Evolutionary conservation across 2,797 vertebrate genomes (phyloP).

Genomic region (Geotrypetes seraphini): DNA sequence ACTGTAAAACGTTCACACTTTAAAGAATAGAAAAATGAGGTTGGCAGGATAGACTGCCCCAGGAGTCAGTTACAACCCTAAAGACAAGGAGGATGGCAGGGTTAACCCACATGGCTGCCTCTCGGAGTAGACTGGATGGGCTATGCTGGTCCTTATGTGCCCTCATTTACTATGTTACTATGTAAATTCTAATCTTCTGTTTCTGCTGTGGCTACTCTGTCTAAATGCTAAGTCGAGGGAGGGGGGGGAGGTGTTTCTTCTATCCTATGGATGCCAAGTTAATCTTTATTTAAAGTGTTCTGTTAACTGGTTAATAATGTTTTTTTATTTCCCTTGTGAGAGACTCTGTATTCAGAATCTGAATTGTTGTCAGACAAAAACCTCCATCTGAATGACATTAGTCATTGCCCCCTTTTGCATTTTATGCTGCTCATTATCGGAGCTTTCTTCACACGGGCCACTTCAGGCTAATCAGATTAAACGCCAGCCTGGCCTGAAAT

Average conservation of each 20-base stretch:
- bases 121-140: too few relatives aligned
- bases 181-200: not conserved
- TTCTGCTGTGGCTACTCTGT: not conserved
- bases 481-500: not conserved
- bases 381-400: not conserved
- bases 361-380: not conserved
- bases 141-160: too few relatives aligned
- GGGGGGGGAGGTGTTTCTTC: too few relatives aligned
- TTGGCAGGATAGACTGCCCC: too few relatives aligned
- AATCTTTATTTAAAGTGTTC: not conserved
- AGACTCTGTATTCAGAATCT: not conserved
- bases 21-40: too few relatives aligned
- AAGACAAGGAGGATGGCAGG: too few relatives aligned
- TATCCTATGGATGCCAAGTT: not conserved
- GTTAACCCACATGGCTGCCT: too few relatives aligned
- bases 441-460: not conserved
- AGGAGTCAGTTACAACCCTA: too few relatives aligned
- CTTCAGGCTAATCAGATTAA: conserved; percentile 17
- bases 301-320: not conserved
- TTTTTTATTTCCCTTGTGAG: not conserved
- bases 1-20: too few relatives aligned
- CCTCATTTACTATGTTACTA: too few relatives aligned
- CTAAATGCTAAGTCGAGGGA: not conserved
- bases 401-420: not conserved
- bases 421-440: conserved; percentile 1